A percentile compares a stretch with the other conserved stretches of the same genome.
Evolutionary conservation across 2,797 vertebrate genomes (phyloP).

Genomic region (Xenops minutus): DNA sequence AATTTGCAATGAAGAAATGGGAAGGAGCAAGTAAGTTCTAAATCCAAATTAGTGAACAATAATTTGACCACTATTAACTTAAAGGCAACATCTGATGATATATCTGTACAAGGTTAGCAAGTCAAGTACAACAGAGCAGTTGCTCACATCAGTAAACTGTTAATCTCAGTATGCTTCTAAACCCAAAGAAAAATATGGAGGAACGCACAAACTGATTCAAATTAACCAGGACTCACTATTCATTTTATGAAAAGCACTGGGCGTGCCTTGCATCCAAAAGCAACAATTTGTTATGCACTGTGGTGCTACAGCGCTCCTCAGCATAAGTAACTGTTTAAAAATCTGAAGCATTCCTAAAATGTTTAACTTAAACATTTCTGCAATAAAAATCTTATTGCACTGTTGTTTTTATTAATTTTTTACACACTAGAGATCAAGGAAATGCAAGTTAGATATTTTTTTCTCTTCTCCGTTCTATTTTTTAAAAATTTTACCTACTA

Average conservation of each 20-base stretch:
- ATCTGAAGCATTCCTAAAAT: constrained; percentile 65
- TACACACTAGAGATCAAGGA: constrained; percentile 53
- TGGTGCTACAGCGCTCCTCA: constrained; percentile 24
- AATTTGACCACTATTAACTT: neutral
- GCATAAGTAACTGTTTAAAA: constrained; percentile 68
- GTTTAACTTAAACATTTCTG: constrained; percentile 73
- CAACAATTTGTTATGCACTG: constrained; percentile 57
- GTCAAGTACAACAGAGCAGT: neutral
- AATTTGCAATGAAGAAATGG: neutral
- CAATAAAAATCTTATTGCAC: constrained; percentile 72
- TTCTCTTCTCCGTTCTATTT: neutral
- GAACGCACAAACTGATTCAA: constrained; percentile 48
- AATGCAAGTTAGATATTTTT: constrained; percentile 37
- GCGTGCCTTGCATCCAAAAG: constrained; percentile 56
- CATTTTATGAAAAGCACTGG: constrained; percentile 56
- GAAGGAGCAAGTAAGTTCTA: neutral
- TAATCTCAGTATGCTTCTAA: constrained; percentile 50
- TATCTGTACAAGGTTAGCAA: neutral
- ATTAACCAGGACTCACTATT: constrained; percentile 59
- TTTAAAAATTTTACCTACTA: constrained; percentile 61
- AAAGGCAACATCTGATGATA: neutral
- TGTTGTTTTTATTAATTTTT: constrained; percentile 75
- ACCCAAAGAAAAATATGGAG: constrained; percentile 16
- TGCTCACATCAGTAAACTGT: neutral
- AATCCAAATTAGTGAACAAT: neutral